Percentiles rank a stretch among this genome's conserved stretches.
Evolutionary conservation across 2,113 vertebrate genomes (phyloP).

Genomic region (Chloropsis cyanopogon): DNA sequence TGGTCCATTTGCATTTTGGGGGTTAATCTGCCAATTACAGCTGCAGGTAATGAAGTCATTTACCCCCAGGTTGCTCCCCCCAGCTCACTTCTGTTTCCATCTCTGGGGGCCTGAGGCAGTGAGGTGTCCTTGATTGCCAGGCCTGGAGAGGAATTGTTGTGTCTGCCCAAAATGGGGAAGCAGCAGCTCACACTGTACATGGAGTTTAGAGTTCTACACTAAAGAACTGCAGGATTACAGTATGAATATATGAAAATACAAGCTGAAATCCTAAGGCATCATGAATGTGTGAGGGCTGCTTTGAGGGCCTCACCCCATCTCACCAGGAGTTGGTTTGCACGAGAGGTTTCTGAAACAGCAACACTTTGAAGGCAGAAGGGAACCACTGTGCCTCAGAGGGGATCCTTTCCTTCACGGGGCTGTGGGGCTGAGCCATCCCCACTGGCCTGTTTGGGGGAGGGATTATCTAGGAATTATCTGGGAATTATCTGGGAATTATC

Average conservation of each 20-base stretch:
- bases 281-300: background rate
- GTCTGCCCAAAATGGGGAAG: background rate
- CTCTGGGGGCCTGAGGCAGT: background rate
- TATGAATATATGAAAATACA: background rate
- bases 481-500: background rate
- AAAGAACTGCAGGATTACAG: background rate
- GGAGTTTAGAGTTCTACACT: background rate
- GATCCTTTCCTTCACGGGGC: background rate
- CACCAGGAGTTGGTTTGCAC: background rate
- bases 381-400: background rate
- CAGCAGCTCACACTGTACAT: background rate
- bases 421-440: background rate
- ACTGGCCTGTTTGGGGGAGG: accelerated
- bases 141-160: background rate
- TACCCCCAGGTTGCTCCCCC: background rate
- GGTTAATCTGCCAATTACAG: background rate
- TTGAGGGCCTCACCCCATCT: background rate
- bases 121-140: background rate
- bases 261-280: background rate
- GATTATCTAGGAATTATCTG: no score
- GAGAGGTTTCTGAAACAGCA: background rate
- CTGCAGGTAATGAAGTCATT: background rate
- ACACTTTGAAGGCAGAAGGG: background rate
- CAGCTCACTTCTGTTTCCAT: background rate
- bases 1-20: background rate